Evolutionary conservation across 2,113 vertebrate genomes (phyloP).

Genomic region (Trematocara variabile): DNA sequence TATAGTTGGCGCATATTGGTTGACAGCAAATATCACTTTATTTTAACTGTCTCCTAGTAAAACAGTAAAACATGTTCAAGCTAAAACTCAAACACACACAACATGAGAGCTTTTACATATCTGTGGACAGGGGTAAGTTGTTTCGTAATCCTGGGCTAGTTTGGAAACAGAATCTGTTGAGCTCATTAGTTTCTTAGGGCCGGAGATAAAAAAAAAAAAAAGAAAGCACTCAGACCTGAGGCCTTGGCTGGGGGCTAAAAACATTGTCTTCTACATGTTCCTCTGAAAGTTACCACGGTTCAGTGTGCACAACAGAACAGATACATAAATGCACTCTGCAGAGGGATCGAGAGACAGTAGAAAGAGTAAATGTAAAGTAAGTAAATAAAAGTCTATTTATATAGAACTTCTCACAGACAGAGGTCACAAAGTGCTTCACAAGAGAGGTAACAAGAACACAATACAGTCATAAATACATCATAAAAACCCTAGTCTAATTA

Average conservation of each 20-base stretch:
- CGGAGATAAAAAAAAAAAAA: neutral
- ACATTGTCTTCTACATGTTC: neutral
- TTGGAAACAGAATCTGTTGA: neutral
- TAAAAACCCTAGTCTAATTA: too few species aligned
- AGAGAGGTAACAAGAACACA: too few species aligned
- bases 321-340: neutral
- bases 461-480: too few species aligned
- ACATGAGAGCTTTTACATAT: neutral
- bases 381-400: too few species aligned
- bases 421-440: too few species aligned
- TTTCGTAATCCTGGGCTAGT: neutral
- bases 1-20: neutral
- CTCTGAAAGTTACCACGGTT: neutral
- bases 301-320: neutral
- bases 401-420: too few species aligned
- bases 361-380: neutral
- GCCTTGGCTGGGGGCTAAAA: neutral
- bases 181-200: neutral
- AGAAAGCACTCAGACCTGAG: neutral
- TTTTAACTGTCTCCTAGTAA: neutral
- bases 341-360: neutral
- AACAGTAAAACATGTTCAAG: neutral
- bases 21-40: neutral
- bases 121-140: neutral
- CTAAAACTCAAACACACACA: neutral